Base-by-base conservation (phyloP, 2,888 invertebrate genomes). In the Drosophila formosana region DNA sequence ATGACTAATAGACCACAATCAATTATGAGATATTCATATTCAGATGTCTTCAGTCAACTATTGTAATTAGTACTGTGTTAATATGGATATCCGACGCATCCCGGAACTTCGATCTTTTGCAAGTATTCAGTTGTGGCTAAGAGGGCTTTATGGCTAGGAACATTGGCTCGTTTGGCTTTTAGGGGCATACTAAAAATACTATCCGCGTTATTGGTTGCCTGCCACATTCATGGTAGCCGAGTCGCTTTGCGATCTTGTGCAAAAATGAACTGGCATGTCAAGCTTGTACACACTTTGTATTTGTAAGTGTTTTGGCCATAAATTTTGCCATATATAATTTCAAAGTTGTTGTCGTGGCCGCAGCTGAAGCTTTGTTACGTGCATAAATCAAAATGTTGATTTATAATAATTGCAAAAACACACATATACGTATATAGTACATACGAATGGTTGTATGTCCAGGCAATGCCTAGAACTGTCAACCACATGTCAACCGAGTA, bases 361-460 rank as follows among this genome's bases (percentile, higher is more conserved):
- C 11, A 25, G 11, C 34, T 34, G 34, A 51, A 37, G 50, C 80
- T 82, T 75, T 71, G 82, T 78, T 85, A 85, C 85, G 75, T 85
- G 80, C 80, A 82, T 85, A 82, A 82, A 82, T 82, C 85, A 82
- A 82, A 66, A 82, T 82, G 72, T 82, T 82, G 82, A 82, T 82
- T 82, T 82, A 82, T 84, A 82, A 77, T 82, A 77, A 80, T 84
- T 82, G 74, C 80, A 77, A 74, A 81, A 84, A 69, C 71, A 79
- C 71, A 84, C 68, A 60, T 64, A 70, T 58, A n/a, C n/a, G n/a
- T n/a, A n/a, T n/a, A n/a, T n/a, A n/a, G 23, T n/a, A 4, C 37
- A 37, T 8, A 8, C 3, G 8, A 9, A 32, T 2, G 8, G 1
- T 32, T 9, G 32, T 9, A 2, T 47, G 64, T 8, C n/a, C 7